Conservation (phyloP, 2,113 vertebrate species). For the Nibea coibor region DNA sequence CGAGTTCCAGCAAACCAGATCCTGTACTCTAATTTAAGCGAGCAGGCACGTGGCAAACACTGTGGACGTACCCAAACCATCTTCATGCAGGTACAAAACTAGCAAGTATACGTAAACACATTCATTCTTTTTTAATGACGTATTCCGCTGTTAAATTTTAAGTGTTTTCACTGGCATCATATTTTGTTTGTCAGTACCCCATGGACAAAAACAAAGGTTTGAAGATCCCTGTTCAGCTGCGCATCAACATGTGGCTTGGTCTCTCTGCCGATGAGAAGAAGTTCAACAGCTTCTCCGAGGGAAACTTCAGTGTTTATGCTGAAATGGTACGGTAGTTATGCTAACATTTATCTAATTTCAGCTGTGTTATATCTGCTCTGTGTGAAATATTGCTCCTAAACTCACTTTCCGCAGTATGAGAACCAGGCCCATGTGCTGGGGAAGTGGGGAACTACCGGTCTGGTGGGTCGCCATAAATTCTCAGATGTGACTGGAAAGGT, state of each 20-base stretch:
- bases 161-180: neutral
- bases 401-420: constrained; percentile 88
- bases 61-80: constrained; percentile 93
- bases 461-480: constrained; percentile 95
- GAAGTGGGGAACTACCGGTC: constrained; percentile 96
- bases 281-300: constrained; percentile 91
- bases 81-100: constrained; percentile 89
- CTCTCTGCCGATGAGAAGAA: constrained; percentile 92
- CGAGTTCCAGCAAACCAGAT: constrained; percentile 92
- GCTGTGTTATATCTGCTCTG: neutral
- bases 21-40: constrained; percentile 88
- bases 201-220: constrained; percentile 89
- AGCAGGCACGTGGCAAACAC: constrained; percentile 89
- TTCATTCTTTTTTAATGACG: neutral
- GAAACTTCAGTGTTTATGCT: constrained; percentile 93
- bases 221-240: constrained; percentile 90
- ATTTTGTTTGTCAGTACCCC: constrained; percentile 87
- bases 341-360: neutral
- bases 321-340: constrained; percentile 85
- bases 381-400: neutral
- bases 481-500: constrained; percentile 97
- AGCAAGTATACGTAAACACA: neutral
- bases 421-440: constrained; percentile 95
- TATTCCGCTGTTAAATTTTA: neutral
- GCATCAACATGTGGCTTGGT: constrained; percentile 96